These are phyloP conservation scores for Myzus persicae DNA, from an alignment of 1,140 invertebrate genomes.

Conservation along the genomic window DNA sequence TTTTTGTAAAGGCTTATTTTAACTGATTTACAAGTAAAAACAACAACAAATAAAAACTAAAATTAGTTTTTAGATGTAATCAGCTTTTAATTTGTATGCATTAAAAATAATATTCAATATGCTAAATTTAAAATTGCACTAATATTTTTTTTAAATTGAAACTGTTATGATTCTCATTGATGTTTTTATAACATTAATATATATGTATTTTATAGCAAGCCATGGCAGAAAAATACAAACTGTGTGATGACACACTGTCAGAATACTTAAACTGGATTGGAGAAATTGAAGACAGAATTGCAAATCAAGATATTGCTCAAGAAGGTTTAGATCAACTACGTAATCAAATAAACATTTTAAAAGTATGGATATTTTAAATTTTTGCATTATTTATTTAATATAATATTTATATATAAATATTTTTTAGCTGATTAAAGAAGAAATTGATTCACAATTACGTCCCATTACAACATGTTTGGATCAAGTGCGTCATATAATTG, in stretches of 20 bases:
- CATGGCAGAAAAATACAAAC: conserved; percentile 91
- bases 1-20: conserved; percentile 32
- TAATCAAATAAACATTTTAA: conserved; percentile 88
- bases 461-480: conserved; percentile 87
- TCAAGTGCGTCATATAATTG: conserved; percentile 88
- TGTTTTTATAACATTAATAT: background rate
- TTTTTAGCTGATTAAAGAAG: conserved; percentile 85
- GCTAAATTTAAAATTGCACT: conserved; percentile 30
- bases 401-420: conserved; percentile 31
- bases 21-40: background rate
- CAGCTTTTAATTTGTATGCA: conserved; percentile 46
- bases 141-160: background rate
- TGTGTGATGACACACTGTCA: conserved; percentile 83
- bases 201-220: conserved; percentile 77
- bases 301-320: conserved; percentile 85
- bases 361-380: conserved; percentile 68
- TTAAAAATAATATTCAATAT: conserved; percentile 6
- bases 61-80: conserved; percentile 33
- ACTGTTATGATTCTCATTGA: background rate
- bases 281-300: conserved; percentile 85
- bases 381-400: background rate
- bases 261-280: conserved; percentile 88
- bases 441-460: conserved; percentile 85
- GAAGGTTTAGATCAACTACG: conserved; percentile 88
- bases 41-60: conserved; percentile 25